Evolutionary conservation across 1,140 invertebrate genomes (phyloP).

Genomic region (Rhynchophorus ferrugineus): DNA sequence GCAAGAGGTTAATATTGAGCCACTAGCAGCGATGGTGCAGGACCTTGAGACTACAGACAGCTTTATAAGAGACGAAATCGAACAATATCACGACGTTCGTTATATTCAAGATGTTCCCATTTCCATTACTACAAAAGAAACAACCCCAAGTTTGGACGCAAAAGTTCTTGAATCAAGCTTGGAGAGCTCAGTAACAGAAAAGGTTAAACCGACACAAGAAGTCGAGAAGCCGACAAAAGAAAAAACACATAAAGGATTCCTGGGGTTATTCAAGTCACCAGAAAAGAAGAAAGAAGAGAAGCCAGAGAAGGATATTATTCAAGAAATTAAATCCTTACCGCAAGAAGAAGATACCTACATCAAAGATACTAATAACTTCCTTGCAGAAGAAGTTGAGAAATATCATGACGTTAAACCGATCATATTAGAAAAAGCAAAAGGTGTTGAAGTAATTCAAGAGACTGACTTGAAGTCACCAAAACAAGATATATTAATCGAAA

Average conservation of each 20-base stretch:
- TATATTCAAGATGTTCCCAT: neutral
- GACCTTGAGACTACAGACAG: no score
- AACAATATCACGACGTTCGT: constrained; percentile 21
- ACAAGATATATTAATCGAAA: no score
- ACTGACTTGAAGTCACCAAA: constrained; percentile 11
- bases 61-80: constrained; percentile 20
- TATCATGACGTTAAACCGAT: constrained; percentile 19
- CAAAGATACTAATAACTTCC: constrained; percentile 11
- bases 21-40: neutral
- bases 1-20: neutral
- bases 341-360: neutral
- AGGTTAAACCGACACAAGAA: no score
- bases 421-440: no score
- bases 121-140: neutral
- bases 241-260: constrained; percentile 6
- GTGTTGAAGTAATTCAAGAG: no score
- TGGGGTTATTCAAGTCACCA: constrained; percentile 11
- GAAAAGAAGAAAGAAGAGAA: neutral
- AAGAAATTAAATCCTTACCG: neutral
- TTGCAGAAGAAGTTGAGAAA: constrained; percentile 17
- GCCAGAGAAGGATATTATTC: neutral
- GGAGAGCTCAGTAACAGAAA: no score
- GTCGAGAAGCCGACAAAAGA: constrained; percentile 1
- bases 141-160: neutral
- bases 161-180: no score